Evolutionary conservation across 2,797 vertebrate species (phyloP), one percentile per base, ranked within the genome.

Genomic region (Hydrolagus colliei): DNA sequence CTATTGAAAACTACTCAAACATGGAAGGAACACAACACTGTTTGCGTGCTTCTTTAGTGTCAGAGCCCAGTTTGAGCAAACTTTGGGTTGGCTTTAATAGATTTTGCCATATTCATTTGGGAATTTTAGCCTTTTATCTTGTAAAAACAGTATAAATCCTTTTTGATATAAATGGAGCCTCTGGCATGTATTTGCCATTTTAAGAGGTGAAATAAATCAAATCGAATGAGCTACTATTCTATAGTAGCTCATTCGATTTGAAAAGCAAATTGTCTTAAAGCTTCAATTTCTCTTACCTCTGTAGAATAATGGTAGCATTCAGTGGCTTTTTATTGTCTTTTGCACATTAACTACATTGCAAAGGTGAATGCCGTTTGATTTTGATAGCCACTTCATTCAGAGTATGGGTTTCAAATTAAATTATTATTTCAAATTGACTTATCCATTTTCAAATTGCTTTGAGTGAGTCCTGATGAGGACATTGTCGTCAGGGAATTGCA

Each of bases 381-480:
- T 84, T 71, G 6, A 12, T 71, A 68, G 79, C 16, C 68, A 68
- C 32, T 41, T 84, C 32, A 68, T n/a, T 84, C 79, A 71, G 65
- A 84, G 12, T 68, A 41, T 41, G 32, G 79, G 79, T 84, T 84
- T 4, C 65, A 71, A 41, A 84, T 68, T 52, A 20, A 71, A 84
- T 84, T 84, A 11, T 84, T 82, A 63, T 75, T 76, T 35, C 63
- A 68, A 52, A 84, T 84, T 76, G 74, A 76, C 74, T 59, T n/a
- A 84, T 84, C 79, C 41, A n/a, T 68, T 82, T 82, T 82, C 79
- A 82, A 35, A 82, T 65, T 82, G 65, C 27, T 41, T 63, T 41
- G 16, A 82, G 63, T 41, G 79, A 82, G 32, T 82, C 12, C 63
- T 68, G 63, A 68, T 84, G 65, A 84, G 32, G 32, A 84, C 63